Conservation (phyloP, 2,888 invertebrate species). For the Microdon myrmicae region DNA sequence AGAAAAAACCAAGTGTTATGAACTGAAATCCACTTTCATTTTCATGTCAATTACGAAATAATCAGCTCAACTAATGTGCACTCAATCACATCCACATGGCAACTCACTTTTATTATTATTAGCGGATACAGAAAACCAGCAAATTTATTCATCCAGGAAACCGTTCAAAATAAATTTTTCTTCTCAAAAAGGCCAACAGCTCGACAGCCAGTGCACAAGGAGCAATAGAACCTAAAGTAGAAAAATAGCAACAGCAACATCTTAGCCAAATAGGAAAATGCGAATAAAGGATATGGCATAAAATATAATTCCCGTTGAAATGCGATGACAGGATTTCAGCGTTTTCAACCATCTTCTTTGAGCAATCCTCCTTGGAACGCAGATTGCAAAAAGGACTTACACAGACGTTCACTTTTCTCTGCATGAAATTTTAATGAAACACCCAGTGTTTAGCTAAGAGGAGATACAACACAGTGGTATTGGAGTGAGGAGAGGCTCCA, state of each 20-base stretch:
- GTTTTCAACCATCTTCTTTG: slow-evolving; percentile 43
- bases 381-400: slow-evolving; percentile 11
- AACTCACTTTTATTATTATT: no score
- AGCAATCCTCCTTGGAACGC: slow-evolving; percentile 12
- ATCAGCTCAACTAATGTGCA: no score
- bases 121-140: slow-evolving; percentile 28
- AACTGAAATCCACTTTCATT: no score
- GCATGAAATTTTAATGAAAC: slow-evolving; percentile 50
- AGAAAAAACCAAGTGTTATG: no score
- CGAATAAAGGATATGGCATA: slow-evolving; percentile 48
- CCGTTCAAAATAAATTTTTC: slow-evolving; percentile 29
- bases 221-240: neutral
- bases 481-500: no score
- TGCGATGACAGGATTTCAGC: slow-evolving; percentile 52
- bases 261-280: slow-evolving; percentile 20
- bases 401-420: slow-evolving; percentile 37
- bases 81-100: no score
- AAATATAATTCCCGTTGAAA: slow-evolving; percentile 51
- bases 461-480: slow-evolving; percentile 26
- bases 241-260: neutral
- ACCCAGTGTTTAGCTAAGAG: slow-evolving; percentile 33
- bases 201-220: neutral
- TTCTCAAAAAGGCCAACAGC: no score
- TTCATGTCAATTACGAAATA: no score
- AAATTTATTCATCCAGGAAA: slow-evolving; percentile 45